Base-by-base conservation (phyloP, 2,888 invertebrate species). In the Oscheius sp. region DNA sequence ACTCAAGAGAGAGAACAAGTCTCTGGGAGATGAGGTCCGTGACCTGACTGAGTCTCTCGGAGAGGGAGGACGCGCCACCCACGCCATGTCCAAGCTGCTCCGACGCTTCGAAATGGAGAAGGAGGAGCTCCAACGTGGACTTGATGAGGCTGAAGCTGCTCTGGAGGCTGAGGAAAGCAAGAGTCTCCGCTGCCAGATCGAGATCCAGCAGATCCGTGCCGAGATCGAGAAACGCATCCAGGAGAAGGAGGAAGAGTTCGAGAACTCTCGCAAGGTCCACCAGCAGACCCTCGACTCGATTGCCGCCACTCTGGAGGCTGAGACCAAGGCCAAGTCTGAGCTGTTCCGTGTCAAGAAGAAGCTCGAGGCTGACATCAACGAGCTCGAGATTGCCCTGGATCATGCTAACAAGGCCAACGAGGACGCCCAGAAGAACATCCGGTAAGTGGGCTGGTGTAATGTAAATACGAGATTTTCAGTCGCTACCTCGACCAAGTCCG, bases 161-260 rank as follows among this genome's bases (percentile, higher is more conserved):
- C 93, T 99, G 86, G 98, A 99, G 93, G 97, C 98, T 91, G 99
- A 99, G 91, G 99, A 99, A 92, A 97, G 97, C 93, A 99, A 89
- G 83, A 86, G 88, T 68, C 78, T 81, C 58, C 70, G 81, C 9
- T 84, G 80, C 79, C 78, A 78, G 92, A 93, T 98, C 87, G 98
- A 99, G 92, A 93, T 99, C 90, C 95, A 96, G 88, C 96, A 96
- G 92, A 96, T 99, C 89, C 94, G 99, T 91, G 96, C 96, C 92
- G 98, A 99, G 92, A 98, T 99, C 91, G 99, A 99, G 92, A 94
- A 97, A 90, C 94, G 98, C 90, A 95, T 99, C 92, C 96, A 96
- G 91, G 99, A 99, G 93, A 99, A 99, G 93, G 99, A 99, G 90
- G 99, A 99, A 90, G 99, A 99, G 92, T 99, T 99, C 93, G 98